Percentiles rank a stretch among this genome's conserved stretches.
Evolutionary conservation across 2,888 invertebrate genomes (phyloP).

Genomic region (Aleiodes testaceus): DNA sequence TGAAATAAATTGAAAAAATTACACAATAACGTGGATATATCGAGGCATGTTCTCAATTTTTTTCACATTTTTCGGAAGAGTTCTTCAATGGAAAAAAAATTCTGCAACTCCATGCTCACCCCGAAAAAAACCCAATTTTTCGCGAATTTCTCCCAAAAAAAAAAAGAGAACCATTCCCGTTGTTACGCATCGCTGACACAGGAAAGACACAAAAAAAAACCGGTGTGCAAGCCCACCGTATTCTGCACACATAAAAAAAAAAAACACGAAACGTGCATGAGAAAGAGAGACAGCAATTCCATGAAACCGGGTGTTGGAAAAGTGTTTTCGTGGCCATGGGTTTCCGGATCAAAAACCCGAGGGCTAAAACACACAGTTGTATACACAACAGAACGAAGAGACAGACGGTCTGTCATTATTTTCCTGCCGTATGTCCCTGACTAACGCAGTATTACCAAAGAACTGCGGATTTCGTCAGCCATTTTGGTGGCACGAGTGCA

Average conservation of each 20-base stretch:
- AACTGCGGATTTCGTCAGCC: slow-evolving; percentile 46
- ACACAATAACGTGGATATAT: too few relatives aligned
- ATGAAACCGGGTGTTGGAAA: slow-evolving; percentile 37
- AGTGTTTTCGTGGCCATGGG: slow-evolving; percentile 45
- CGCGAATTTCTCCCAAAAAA: neutral
- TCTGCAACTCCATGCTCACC: too few relatives aligned
- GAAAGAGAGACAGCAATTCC: neutral
- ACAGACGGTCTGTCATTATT: slow-evolving; percentile 66
- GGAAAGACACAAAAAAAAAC: slow-evolving; percentile 35
- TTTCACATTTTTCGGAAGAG: too few relatives aligned
- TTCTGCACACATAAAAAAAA: slow-evolving; percentile 10
- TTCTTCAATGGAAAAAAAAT: too few relatives aligned
- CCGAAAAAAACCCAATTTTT: neutral
- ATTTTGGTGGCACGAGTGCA: slow-evolving; percentile 61
- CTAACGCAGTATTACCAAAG: slow-evolving; percentile 33
- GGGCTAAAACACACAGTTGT: slow-evolving; percentile 11
- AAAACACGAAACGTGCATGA: neutral
- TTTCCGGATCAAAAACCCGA: slow-evolving; percentile 40
- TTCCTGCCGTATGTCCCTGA: slow-evolving; percentile 68
- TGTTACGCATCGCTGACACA: slow-evolving; percentile 44
- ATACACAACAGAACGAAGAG: slow-evolving; percentile 35
- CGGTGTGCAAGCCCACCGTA: slow-evolving; percentile 22
- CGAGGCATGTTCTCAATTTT: too few relatives aligned
- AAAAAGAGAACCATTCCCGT: slow-evolving; percentile 26
- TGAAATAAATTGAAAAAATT: too few relatives aligned